Percentiles rank a stretch among this genome's conserved stretches.
Conservation (phyloP, 2,888 invertebrate species). For the Spodoptera littoralis region DNA sequence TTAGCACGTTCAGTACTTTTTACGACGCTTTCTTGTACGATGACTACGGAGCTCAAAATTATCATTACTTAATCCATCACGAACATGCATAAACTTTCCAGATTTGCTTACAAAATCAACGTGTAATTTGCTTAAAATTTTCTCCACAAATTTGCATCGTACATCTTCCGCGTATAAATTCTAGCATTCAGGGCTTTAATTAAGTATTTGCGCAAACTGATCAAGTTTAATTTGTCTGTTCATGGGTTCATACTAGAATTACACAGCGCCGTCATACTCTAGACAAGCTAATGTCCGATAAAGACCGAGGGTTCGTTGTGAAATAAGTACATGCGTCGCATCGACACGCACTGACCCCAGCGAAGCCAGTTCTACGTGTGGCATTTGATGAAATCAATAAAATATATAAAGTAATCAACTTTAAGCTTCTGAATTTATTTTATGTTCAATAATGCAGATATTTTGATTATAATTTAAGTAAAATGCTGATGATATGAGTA, state of each 20-base stretch:
- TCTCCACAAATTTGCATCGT: constrained; percentile 15
- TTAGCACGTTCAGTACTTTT: not conserved
- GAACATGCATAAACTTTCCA: constrained; percentile 37
- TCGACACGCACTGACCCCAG: constrained; percentile 70
- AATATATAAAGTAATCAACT: constrained; percentile 57
- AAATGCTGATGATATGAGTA: no score
- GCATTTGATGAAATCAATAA: constrained; percentile 77
- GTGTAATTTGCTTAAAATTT: constrained; percentile 34
- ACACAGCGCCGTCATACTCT: constrained; percentile 57
- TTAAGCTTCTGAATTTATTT: constrained; percentile 49
- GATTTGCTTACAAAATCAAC: constrained; percentile 12
- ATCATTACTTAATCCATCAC: constrained; percentile 43
- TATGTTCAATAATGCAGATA: constrained; percentile 28
- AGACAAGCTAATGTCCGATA: constrained; percentile 58
- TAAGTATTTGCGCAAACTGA: constrained; percentile 56
- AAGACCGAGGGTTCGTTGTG: constrained; percentile 67
- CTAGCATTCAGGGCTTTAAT: constrained; percentile 41
- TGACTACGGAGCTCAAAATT: constrained; percentile 22
- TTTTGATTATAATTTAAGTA: constrained; percentile 23
- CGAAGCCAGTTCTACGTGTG: constrained; percentile 76
- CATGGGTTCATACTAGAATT: constrained; percentile 46
- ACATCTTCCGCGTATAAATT: constrained; percentile 28
- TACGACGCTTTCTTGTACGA: not conserved
- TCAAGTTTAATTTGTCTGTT: constrained; percentile 47
- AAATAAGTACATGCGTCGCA: constrained; percentile 61